Conservation (phyloP, 2,797 vertebrate genomes). For the Pseudomugil gertrudae region DNA sequence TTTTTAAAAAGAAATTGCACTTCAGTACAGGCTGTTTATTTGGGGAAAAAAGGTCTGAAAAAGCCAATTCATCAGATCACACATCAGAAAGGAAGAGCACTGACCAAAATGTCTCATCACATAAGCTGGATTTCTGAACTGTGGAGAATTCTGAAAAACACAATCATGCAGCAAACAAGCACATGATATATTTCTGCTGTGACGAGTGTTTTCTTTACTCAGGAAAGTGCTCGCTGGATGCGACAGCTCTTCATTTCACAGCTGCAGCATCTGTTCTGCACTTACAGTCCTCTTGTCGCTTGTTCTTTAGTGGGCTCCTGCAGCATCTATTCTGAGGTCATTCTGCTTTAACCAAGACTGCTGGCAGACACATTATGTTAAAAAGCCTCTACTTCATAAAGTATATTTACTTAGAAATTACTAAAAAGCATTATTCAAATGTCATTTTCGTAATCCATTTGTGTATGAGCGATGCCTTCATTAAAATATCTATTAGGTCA, state of each 20-base stretch:
- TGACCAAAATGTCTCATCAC: constrained; percentile 22
- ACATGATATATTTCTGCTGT: constrained; percentile 81
- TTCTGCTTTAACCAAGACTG: constrained; percentile 63
- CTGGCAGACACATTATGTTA: constrained; percentile 62
- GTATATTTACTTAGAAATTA: constrained; percentile 49
- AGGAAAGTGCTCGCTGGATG: constrained; percentile 73
- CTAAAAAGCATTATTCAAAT: constrained; percentile 67
- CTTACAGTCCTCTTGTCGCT: constrained; percentile 65
- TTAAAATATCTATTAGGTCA: constrained; percentile 39
- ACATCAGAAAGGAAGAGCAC: constrained; percentile 6
- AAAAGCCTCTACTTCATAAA: constrained; percentile 38
- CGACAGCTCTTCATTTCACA: constrained; percentile 80
- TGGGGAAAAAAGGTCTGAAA: constrained; percentile 22
- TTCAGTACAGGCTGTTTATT: constrained; percentile 20
- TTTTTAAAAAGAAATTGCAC: constrained; percentile 24
- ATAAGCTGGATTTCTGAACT: constrained; percentile 25
- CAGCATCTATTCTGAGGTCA: constrained; percentile 72
- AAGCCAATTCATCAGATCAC: constrained; percentile 11
- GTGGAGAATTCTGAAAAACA: constrained; percentile 59
- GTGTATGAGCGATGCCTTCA: constrained; percentile 41
- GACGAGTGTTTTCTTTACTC: constrained; percentile 78
- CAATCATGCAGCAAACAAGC: constrained; percentile 61
- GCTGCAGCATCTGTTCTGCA: constrained; percentile 77
- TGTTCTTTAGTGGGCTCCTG: constrained; percentile 67
- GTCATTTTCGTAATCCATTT: constrained; percentile 47